A percentile compares a stretch with the other conserved stretches of the same genome.
Conservation (phyloP, 2,113 vertebrate species). For the Microtus oregoni region DNA sequence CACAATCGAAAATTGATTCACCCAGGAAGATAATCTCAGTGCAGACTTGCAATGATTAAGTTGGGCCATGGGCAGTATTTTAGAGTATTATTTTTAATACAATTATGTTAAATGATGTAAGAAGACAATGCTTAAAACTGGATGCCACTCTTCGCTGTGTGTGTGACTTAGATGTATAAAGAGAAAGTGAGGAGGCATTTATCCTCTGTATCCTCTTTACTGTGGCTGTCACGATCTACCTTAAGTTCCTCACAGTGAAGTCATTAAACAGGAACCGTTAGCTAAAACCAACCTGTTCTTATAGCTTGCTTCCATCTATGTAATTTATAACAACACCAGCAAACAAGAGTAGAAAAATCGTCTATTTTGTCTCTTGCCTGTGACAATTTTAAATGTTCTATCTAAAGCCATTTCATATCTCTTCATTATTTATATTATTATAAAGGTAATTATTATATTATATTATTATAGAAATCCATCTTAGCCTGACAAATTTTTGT, state of each 20-base stretch:
- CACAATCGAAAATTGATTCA: neutral
- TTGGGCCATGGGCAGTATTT: too few species aligned
- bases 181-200: neutral
- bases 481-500: constrained; percentile 54
- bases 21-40: neutral
- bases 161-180: rapidly evolving
- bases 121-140: too few species aligned
- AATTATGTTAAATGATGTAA: neutral
- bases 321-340: neutral
- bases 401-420: neutral
- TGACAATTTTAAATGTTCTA: neutral
- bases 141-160: neutral
- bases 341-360: neutral
- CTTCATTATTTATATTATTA: neutral
- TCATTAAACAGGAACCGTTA: neutral
- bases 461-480: neutral
- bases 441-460: too few species aligned
- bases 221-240: neutral
- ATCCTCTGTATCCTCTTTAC: neutral
- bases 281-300: too few species aligned
- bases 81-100: too few species aligned
- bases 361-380: neutral
- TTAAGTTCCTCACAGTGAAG: neutral
- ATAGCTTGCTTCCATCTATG: neutral
- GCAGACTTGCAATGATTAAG: neutral